A percentile compares a stretch with the other conserved stretches of the same genome.
These are phyloP conservation scores for Pelosia muscerda DNA, from an alignment of 2,888 invertebrate genomes.

Conservation along the genomic window DNA sequence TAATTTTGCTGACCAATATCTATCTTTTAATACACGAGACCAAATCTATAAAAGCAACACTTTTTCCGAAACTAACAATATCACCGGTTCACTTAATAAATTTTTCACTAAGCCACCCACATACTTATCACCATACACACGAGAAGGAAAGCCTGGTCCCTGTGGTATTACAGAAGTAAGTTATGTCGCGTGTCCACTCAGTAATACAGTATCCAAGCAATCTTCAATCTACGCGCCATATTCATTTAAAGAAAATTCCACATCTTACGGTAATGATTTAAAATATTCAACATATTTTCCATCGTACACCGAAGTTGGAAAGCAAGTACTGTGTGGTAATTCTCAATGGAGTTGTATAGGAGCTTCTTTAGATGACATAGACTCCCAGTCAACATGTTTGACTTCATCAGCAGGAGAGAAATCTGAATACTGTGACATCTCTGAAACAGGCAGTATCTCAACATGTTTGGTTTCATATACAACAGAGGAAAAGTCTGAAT, in stretches of 20 bases:
- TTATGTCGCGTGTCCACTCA: background rate
- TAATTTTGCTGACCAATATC: background rate
- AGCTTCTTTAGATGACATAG: background rate
- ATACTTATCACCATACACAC: constrained; percentile 7
- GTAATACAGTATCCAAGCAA: background rate
- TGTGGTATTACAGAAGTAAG: background rate
- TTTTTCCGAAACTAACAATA: background rate
- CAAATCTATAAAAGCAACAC: background rate
- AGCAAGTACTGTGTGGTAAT: background rate
- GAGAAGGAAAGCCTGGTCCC: constrained; percentile 9
- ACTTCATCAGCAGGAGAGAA: background rate
- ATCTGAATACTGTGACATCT: background rate
- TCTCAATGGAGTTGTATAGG: background rate
- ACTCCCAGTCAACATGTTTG: background rate
- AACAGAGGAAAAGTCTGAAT: background rate
- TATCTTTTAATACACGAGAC: background rate
- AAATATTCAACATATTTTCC: background rate
- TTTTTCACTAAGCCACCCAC: background rate
- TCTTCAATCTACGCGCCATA: background rate
- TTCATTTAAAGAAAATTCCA: background rate
- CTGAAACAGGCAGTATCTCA: background rate
- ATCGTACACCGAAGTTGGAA: background rate
- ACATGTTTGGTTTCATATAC: background rate
- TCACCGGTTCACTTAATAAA: background rate
- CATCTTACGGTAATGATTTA: background rate